Percentiles rank a stretch among this genome's conserved stretches.
Evolutionary conservation across 2,888 invertebrate species (phyloP).

Genomic region (Sisyra terminalis): DNA sequence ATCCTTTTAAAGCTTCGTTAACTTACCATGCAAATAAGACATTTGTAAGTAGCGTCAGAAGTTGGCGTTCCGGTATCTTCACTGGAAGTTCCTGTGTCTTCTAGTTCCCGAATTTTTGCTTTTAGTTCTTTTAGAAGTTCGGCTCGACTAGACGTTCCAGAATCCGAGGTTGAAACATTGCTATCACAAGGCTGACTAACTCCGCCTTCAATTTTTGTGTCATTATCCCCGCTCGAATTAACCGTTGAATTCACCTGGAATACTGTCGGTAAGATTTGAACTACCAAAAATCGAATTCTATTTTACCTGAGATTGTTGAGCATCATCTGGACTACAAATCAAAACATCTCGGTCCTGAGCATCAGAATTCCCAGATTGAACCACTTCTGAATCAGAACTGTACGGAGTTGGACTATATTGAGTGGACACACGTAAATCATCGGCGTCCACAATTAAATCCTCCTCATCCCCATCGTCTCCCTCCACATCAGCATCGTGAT

Average conservation of each 20-base stretch:
- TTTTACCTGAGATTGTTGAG: slow-evolving; percentile 21
- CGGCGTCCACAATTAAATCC: slow-evolving; percentile 27
- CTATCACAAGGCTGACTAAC: slow-evolving; percentile 26
- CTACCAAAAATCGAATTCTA: too few relatives aligned
- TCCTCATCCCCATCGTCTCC: slow-evolving; percentile 20
- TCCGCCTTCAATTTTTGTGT: slow-evolving; percentile 22
- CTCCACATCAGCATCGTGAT: slow-evolving; percentile 12
- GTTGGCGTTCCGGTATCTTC: slow-evolving; percentile 20
- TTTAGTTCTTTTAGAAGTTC: slow-evolving; percentile 38
- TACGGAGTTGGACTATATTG: slow-evolving; percentile 19
- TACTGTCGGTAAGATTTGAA: too few relatives aligned
- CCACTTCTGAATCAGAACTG: slow-evolving; percentile 25
- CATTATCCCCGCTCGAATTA: slow-evolving; percentile 27
- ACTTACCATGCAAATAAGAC: slow-evolving; percentile 59
- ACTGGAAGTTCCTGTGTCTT: slow-evolving; percentile 23
- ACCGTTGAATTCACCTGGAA: slow-evolving; percentile 18
- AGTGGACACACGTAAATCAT: slow-evolving; percentile 22
- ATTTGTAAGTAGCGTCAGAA: slow-evolving; percentile 41
- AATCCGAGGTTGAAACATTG: slow-evolving; percentile 29
- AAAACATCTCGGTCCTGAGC: slow-evolving; percentile 13
- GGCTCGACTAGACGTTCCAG: slow-evolving; percentile 27
- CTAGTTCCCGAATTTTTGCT: slow-evolving; percentile 36
- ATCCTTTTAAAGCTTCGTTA: slow-evolving; percentile 3
- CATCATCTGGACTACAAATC: slow-evolving; percentile 15
- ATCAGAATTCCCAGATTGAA: slow-evolving; percentile 16